phyloP scores from a whole-genome alignment of 1,140 invertebrate genomes.

The Macrobrachium nipponense region DNA sequence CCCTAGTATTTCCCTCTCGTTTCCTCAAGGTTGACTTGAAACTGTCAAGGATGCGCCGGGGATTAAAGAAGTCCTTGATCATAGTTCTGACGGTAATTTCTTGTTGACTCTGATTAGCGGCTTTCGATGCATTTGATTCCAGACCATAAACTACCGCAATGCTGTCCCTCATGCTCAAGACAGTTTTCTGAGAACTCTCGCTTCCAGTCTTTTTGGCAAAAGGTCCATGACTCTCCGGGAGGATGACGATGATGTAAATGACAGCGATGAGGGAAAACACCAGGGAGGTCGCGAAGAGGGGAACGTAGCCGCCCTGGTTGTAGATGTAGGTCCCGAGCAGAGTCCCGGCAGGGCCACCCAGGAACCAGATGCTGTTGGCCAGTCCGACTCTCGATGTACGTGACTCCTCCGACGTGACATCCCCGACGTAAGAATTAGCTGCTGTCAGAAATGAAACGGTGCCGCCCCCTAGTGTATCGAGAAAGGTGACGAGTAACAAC shows the following conservation, averaged over 20 bases:
- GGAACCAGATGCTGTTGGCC: conserved; percentile 55
- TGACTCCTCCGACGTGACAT: conserved; percentile 38
- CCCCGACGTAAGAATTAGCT: conserved; percentile 47
- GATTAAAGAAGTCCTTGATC: conserved; percentile 51
- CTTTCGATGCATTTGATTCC: not conserved
- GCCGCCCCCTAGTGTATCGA: conserved; percentile 47
- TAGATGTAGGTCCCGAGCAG: conserved; percentile 51
- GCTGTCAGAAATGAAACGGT: conserved; percentile 49
- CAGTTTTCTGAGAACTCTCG: conserved; percentile 5
- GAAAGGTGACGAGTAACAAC: conserved; percentile 37
- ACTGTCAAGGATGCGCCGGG: conserved; percentile 43
- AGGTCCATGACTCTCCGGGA: conserved; percentile 52
- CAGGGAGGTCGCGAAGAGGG: conserved; percentile 48
- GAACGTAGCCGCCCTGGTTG: conserved; percentile 40
- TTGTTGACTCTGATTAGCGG: not conserved
- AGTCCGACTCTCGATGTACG: conserved; percentile 44
- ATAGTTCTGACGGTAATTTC: conserved; percentile 18
- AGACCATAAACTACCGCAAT: conserved; percentile 39
- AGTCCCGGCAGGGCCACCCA: conserved; percentile 43
- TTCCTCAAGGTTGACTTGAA: conserved; percentile 47
- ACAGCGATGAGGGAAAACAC: conserved; percentile 29
- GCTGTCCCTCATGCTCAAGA: conserved; percentile 33
- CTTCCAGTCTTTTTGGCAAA: conserved; percentile 1
- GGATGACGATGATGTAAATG: conserved; percentile 32
- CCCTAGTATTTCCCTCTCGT: conserved; percentile 32